Evolutionary conservation across 2,888 invertebrate species (phyloP), one percentile per base, ranked within the genome.

Genomic region (Epiblema foenella): DNA sequence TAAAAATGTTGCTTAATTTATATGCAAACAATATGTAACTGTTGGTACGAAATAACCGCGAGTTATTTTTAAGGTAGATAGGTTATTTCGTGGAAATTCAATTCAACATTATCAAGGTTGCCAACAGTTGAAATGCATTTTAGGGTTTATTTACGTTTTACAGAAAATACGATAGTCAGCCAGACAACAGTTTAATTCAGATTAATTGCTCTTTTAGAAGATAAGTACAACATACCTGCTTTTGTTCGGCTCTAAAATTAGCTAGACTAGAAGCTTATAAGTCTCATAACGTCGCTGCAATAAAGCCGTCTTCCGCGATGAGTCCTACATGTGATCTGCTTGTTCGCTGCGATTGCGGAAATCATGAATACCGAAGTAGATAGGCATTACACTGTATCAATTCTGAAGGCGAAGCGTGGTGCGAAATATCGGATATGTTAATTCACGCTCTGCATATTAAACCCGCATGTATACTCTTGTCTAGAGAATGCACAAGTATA

Each of bases 1-100:
- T 18, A 9, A 37, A 52, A 39, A 52, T 24, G 54, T 64, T 64
- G 39, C 52, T 39, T 54, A 64, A 64, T 64, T 24, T 37, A 24
- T 24, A 9, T 39, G 39, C n/a, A 39, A 39, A 39, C 37, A 54
- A 52, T 11, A 8, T 51, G 15, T 37, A 37, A 10, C 1, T 20
- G 17, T n/a, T 4, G 18, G 24, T 24, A 24, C 24, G 15, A 54
- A 56, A 56, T 56, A 15, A 46, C 46, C 46, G 46, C 12, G n/a
- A 0, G n/a, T 46, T 46, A n/a, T 46, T 46, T 15, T n/a, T 46
- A 46, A n/a, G 7, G n/a, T n/a, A 8, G 3, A 8, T 8, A 7
- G 0, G 42, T 5, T 15, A 12, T 42, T 42, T 42, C 15, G 42
- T 42, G 42, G 4, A 15, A 0, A 42, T 42, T n/a, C n/a, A n/a